phyloP scores from a whole-genome alignment of 2,888 invertebrate species.

The Nowickia ferox region DNA sequence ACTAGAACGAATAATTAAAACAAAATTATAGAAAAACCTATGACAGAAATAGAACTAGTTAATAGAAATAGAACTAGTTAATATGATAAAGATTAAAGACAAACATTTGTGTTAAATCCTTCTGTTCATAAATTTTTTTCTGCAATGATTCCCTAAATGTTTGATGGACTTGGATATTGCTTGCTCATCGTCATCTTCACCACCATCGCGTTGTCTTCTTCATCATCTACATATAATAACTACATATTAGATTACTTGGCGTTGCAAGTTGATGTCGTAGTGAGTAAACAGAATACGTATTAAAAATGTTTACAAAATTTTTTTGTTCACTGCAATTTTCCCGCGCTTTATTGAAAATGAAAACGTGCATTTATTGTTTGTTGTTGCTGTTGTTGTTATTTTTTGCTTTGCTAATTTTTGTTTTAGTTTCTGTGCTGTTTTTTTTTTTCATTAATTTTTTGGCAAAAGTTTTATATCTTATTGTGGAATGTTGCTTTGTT shows the following conservation, averaged over 20 bases:
- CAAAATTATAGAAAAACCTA: too few relatives aligned
- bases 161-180: slow-evolving; percentile 6
- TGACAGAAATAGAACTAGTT: too few relatives aligned
- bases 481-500: slow-evolving; percentile 49
- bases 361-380: slow-evolving; percentile 57
- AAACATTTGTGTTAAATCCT: background rate
- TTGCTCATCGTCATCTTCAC: slow-evolving; percentile 36
- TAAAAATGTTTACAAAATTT: slow-evolving; percentile 59
- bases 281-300: slow-evolving; percentile 63
- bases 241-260: slow-evolving; percentile 30
- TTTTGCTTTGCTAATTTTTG: slow-evolving; percentile 18
- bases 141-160: background rate
- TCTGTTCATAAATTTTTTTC: background rate
- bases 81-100: too few relatives aligned
- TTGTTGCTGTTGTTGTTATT: background rate
- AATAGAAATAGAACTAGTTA: too few relatives aligned
- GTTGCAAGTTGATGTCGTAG: slow-evolving; percentile 49
- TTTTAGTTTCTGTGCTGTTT: slow-evolving; percentile 29
- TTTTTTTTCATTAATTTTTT: slow-evolving; percentile 38
- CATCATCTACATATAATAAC: slow-evolving; percentile 59
- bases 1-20: too few relatives aligned
- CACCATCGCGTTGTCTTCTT: background rate
- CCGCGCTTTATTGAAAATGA: slow-evolving; percentile 69
- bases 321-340: slow-evolving; percentile 61
- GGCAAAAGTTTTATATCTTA: slow-evolving; percentile 58